Base-by-base conservation (phyloP, 2,113 vertebrate species). In the Pelodiscus sinensis region DNA sequence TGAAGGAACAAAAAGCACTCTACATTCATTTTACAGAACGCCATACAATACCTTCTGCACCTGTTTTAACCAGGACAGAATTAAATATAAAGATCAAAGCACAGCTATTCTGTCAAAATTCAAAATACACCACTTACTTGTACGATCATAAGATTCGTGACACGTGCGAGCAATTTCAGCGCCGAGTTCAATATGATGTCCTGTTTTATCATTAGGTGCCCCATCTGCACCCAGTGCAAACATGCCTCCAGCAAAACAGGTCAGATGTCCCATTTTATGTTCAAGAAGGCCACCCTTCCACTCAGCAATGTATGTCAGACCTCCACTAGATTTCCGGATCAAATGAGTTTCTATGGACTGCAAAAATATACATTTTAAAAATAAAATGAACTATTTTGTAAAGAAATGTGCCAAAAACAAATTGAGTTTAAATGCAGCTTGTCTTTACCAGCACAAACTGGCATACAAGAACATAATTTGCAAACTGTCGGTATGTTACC, bases 251-350 rank as follows among this genome's bases (percentile, higher is more conserved):
- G 99, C 99, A 57, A 99, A 99, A 92, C 99, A 99, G 8, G 99
- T 99, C 93, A 99, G 98, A 93, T 99, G 99, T 12, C 99, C 99
- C 99, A 99, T 99, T 97, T 99, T 99, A 86, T 99, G 99, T 55
- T 99, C 99, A 27, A 99, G 98, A 18, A 99, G 98, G 2, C 99
- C 99, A 0, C 99, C 99, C 96, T 99, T 99, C 99, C 99, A 99
- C 97, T 99, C 99, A 0, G 99, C 99, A 1, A 99, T 99, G 97
- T 99, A 99, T 0, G 98, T 99, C 90, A 99, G 98, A 6, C 99
- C 99, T 1, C 97, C 93, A 1, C 98, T 98, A 0, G 99, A 99
- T 97, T 98, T 99, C 56, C 99, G 98, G 92, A 99, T 99, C 96
- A 99, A 98, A 97, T 98, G 99, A 52, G 98, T 99, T 96, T 99